Evolutionary conservation across 2,888 invertebrate genomes (phyloP).

Genomic region (Drosophila pseudotakahashii): DNA sequence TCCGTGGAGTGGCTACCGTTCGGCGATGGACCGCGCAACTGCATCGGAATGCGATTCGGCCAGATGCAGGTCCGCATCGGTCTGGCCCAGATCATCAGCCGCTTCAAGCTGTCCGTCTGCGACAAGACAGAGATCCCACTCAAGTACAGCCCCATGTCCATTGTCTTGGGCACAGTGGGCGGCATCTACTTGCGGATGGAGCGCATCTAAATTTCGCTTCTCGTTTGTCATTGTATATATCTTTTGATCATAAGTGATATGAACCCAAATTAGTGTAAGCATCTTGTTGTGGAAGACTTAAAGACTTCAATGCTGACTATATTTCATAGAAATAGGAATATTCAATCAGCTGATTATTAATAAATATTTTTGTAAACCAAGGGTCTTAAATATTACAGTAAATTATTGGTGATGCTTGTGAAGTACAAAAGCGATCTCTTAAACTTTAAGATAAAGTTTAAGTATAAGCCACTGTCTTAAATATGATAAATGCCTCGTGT

Average conservation of each 20-base stretch:
- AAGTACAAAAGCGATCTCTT: too few relatives aligned
- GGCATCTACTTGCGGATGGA: slow-evolving; percentile 59
- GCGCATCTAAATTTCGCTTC: slow-evolving; percentile 14
- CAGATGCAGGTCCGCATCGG: slow-evolving; percentile 79
- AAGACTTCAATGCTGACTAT: too few relatives aligned
- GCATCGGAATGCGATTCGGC: slow-evolving; percentile 82
- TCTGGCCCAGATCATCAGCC: slow-evolving; percentile 70
- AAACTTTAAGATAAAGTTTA: too few relatives aligned
- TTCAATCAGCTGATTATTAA: too few relatives aligned
- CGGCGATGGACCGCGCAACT: slow-evolving; percentile 82
- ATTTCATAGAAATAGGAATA: too few relatives aligned
- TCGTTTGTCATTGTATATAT: not conserved
- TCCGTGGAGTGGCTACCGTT: slow-evolving; percentile 80
- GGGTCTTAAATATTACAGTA: too few relatives aligned
- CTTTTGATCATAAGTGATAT: not conserved
- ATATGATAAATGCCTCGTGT: not conserved
- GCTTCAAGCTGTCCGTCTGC: slow-evolving; percentile 71
- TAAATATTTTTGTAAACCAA: too few relatives aligned
- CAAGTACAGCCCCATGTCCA: slow-evolving; percentile 46
- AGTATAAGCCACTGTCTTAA: too few relatives aligned
- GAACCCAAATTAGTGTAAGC: not conserved
- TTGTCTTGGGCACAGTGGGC: slow-evolving; percentile 51
- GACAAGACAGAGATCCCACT: slow-evolving; percentile 70
- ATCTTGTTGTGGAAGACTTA: too few relatives aligned
- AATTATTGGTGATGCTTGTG: too few relatives aligned